phyloP scores from a whole-genome alignment of 2,888 invertebrate species.

The Saturnia pavonia region DNA sequence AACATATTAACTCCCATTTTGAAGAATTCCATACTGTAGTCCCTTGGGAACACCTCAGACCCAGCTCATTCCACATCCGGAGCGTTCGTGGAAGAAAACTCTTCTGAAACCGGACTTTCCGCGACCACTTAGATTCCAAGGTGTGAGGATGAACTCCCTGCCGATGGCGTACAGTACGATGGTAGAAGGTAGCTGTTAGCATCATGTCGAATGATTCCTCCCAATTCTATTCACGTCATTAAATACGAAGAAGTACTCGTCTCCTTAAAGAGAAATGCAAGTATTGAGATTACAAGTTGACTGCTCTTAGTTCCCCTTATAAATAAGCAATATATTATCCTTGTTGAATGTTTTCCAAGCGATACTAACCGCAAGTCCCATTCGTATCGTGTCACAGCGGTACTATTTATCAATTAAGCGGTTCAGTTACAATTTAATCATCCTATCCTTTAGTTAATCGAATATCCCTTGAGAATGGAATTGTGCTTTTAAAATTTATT shows the following conservation, averaged over 20 bases:
- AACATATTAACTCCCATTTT: too few species aligned
- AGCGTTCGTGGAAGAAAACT: too few species aligned
- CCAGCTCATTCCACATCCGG: too few species aligned
- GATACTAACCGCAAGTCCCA: not conserved
- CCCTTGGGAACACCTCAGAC: too few species aligned
- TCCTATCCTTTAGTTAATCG: conserved; percentile 2
- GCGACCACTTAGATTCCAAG: too few species aligned
- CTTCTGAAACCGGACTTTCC: too few species aligned
- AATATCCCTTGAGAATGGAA: not conserved
- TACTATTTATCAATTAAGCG: conserved; percentile 38
- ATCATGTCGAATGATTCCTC: too few species aligned
- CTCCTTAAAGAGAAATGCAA: not conserved
- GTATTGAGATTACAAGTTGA: not conserved
- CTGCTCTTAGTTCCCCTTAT: not conserved
- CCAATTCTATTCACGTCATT: too few species aligned
- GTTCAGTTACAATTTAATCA: conserved; percentile 24
- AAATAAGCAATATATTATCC: conserved; percentile 3
- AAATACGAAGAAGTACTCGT: not conserved
- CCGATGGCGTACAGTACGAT: too few species aligned
- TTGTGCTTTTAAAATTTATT: not conserved
- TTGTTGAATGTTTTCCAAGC: not conserved
- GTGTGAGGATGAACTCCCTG: too few species aligned
- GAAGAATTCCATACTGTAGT: too few species aligned
- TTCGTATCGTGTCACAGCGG: conserved; percentile 17
- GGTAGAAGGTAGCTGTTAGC: too few species aligned